phyloP scores from a whole-genome alignment of 2,888 invertebrate species.

The Amphiduros pacificus region DNA sequence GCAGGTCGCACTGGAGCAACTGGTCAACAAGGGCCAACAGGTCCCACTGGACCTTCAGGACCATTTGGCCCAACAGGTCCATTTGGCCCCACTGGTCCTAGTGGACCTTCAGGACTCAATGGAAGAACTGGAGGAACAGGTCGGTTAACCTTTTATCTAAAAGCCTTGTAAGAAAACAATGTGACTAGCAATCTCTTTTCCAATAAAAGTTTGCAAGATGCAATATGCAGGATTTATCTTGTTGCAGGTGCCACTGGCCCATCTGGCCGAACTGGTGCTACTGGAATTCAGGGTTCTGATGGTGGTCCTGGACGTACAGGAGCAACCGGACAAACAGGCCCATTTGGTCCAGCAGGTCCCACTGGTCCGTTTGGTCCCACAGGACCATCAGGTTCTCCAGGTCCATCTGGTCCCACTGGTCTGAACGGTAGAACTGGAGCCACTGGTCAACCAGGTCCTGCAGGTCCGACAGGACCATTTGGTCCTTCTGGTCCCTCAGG shows the following conservation, averaged over 20 bases:
- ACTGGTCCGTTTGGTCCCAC: neutral
- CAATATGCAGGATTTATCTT: too few species aligned
- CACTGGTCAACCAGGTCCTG: constrained; percentile 2
- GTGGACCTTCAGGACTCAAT: neutral
- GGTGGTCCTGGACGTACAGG: neutral
- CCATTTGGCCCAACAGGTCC: neutral
- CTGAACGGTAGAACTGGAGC: neutral
- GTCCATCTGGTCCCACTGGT: neutral
- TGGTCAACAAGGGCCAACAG: neutral
- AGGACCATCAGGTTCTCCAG: neutral
- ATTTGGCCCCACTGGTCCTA: neutral
- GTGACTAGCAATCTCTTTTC: too few species aligned
- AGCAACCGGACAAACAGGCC: neutral
- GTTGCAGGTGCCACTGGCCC: neutral
- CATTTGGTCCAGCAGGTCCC: neutral
- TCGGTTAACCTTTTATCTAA: too few species aligned
- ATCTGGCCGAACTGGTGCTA: neutral
- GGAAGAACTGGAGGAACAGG: neutral
- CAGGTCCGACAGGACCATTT: neutral
- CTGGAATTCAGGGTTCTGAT: neutral
- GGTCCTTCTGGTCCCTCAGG: constrained; percentile 8
- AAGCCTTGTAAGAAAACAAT: too few species aligned
- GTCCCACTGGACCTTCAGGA: neutral
- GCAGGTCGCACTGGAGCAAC: neutral
- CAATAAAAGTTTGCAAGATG: too few species aligned